Base-by-base conservation (phyloP, 1,140 invertebrate genomes). In the Scaptomyza montana region DNA sequence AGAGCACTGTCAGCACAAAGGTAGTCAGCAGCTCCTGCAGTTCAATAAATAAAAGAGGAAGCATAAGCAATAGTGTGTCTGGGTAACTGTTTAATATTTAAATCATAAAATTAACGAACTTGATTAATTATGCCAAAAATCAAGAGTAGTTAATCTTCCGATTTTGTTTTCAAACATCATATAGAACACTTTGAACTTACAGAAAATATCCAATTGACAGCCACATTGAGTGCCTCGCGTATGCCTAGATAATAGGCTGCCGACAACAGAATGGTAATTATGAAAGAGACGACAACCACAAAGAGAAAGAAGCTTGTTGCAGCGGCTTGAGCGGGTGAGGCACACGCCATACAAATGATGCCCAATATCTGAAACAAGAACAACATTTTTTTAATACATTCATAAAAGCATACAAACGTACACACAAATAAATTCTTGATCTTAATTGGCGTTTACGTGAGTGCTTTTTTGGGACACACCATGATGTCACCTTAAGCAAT, bases 221-320 rank as follows among this genome's bases (percentile, higher is more conserved):
- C 95, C 16, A 97, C 90, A 79, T 94, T 95, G 10, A 97, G 92
- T 7, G 95, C 95, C 79, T 96, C 96, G 59, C 96, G 94, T 53
- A 97, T 94, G 21, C 96, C 95, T 57, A 97, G 93, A 41, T 97
- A 92, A 89, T 97, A 97, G 46, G 97, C 93, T 85, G 96, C 94
- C 45, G 94, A 94, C 96, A 96, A 96, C 68, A 97, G 93, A n/a
- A 97, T 92, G 0, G 95, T 97, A 16, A 95, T 93, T 60, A 97
- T 96, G 92, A 98, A 98, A 53, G 95, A 94, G 28, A 94, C 94
- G 36, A 96, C 95, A 2, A 94, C 95, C 12, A 97, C 96, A 85
- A 97, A 97, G 28, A 97, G 93, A 92, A 97, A 98, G 94, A 96
- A 97, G 75, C 95, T 94, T 0, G 95, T 95, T 50, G 94, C 95